These are phyloP conservation scores for Rhyacophila evoluta DNA, from an alignment of 2,888 invertebrate genomes.

Conservation along the genomic window DNA sequence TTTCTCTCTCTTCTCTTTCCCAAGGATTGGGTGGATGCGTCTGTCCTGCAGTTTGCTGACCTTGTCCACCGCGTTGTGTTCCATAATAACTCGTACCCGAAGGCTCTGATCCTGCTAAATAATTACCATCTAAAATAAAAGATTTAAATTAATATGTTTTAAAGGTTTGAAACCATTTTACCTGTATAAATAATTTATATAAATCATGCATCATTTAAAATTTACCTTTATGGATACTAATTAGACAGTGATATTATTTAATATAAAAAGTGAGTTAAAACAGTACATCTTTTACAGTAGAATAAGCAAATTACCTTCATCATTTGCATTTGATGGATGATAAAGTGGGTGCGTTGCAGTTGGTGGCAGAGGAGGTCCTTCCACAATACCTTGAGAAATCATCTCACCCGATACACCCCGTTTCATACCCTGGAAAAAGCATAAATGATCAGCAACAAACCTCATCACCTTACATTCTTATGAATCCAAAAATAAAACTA, in stretches of 20 bases:
- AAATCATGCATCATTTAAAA: no score
- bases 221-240: no score
- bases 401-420: conserved; percentile 53
- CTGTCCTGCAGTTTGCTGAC: conserved; percentile 63
- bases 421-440: conserved; percentile 55
- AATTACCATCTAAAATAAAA: conserved; percentile 59
- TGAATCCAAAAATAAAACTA: no score
- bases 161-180: no score
- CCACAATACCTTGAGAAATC: conserved; percentile 37
- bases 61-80: conserved; percentile 62
- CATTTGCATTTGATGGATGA: conserved; percentile 34
- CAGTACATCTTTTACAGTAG: no score
- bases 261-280: no score
- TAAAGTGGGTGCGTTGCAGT: conserved; percentile 77
- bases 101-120: conserved; percentile 81
- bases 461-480: no score
- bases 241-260: no score
- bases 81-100: conserved; percentile 81
- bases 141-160: no score
- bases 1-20: conserved; percentile 94
- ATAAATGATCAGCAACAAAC: no score
- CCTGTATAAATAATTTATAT: no score
- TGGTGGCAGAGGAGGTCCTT: conserved; percentile 77
- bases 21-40: conserved; percentile 79
- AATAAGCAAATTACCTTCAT: conserved; percentile 42